These are phyloP conservation scores for Parnassius apollo DNA, from an alignment of 2,888 invertebrate species.

Conservation along the genomic window DNA sequence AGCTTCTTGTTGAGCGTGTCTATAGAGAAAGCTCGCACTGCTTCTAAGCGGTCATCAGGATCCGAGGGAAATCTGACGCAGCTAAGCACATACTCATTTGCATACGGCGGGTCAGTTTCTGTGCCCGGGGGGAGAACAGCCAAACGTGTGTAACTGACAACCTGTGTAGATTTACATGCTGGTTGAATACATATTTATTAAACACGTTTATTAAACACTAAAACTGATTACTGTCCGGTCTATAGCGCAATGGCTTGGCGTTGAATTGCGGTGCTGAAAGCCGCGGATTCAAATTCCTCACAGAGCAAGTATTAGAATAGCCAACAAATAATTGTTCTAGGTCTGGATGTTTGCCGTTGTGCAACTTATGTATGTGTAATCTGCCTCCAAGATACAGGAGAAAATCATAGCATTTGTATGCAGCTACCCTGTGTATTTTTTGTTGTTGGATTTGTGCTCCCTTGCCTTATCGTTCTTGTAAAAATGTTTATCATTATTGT, in stretches of 20 bases:
- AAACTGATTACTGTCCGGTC: too few species aligned
- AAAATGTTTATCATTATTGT: conserved; percentile 73
- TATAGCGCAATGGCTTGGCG: too few species aligned
- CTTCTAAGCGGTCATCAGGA: conserved; percentile 90
- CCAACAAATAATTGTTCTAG: too few species aligned
- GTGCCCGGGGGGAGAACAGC: conserved; percentile 90
- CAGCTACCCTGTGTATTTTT: conserved; percentile 60
- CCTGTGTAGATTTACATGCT: conserved; percentile 46
- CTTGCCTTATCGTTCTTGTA: conserved; percentile 70
- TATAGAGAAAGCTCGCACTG: conserved; percentile 83
- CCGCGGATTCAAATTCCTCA: too few species aligned
- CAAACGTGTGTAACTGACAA: conserved; percentile 84
- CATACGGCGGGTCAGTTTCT: conserved; percentile 87
- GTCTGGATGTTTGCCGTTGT: too few species aligned
- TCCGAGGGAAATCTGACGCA: conserved; percentile 92
- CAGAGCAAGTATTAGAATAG: too few species aligned
- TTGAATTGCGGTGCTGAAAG: too few species aligned
- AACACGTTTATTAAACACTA: too few species aligned
- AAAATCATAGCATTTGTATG: conserved; percentile 48
- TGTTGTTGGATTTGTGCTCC: conserved; percentile 74
- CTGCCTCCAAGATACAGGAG: too few species aligned
- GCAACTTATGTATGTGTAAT: too few species aligned
- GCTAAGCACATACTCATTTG: conserved; percentile 92
- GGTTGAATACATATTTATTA: too few species aligned
- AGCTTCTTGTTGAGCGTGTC: conserved; percentile 88